Evolutionary conservation across 2,888 invertebrate genomes (phyloP).

Genomic region (Phoenoteleia sp.): DNA sequence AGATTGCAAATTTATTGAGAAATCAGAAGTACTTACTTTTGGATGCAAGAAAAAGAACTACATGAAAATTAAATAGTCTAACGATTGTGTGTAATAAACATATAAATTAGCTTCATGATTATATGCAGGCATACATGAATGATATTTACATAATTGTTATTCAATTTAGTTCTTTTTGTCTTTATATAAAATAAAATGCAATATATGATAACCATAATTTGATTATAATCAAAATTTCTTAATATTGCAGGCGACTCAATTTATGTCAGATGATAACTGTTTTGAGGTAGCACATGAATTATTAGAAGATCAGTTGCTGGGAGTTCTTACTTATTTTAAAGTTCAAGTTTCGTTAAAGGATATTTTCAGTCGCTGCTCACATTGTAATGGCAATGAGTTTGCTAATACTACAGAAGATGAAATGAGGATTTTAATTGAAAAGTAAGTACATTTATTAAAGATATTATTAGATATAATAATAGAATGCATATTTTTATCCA

Average conservation of each 20-base stretch:
- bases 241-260: constrained; percentile 81
- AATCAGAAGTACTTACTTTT: no score
- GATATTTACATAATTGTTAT: no score
- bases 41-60: no score
- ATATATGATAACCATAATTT: background rate
- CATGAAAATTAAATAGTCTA: no score
- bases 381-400: constrained; percentile 87
- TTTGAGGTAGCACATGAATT: constrained; percentile 88
- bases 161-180: no score
- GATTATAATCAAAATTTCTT: background rate
- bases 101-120: no score
- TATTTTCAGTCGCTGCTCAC: constrained; percentile 91
- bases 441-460: constrained; percentile 64
- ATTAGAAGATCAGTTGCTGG: constrained; percentile 89
- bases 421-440: constrained; percentile 83
- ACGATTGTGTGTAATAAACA: no score
- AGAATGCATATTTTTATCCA: no score
- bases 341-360: constrained; percentile 89
- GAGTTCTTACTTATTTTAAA: constrained; percentile 90
- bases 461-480: no score
- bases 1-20: no score
- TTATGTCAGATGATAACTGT: constrained; percentile 87
- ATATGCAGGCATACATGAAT: no score
- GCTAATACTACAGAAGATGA: constrained; percentile 85
- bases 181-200: no score